phyloP scores from a whole-genome alignment of 2,113 vertebrate genomes.

The Labeo catla region DNA sequence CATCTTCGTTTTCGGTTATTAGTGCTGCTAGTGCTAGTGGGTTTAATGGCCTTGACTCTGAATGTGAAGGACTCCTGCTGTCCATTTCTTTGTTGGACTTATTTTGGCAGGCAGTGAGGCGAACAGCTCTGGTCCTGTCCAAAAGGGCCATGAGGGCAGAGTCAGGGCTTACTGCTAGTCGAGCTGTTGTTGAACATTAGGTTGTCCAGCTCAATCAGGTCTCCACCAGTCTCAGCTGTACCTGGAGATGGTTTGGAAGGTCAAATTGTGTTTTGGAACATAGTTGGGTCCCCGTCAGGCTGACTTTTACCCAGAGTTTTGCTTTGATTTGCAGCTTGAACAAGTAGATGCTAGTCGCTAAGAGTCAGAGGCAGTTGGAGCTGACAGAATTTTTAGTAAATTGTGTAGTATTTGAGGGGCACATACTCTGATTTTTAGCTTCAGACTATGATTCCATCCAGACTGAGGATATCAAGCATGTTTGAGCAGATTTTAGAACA shows the following conservation, averaged over 20 bases:
- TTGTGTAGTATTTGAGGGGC: no score
- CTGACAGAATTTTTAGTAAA: neutral
- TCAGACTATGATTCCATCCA: neutral
- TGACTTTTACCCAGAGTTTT: neutral
- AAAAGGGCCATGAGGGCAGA: neutral
- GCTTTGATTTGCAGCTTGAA: neutral
- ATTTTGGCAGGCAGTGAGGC: neutral
- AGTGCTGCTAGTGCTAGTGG: neutral
- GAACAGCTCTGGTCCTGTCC: neutral
- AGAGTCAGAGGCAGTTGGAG: neutral
- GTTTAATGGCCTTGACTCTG: slow-evolving; percentile 17
- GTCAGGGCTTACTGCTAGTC: neutral
- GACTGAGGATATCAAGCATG: neutral
- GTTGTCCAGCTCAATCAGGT: neutral
- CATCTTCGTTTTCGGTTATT: slow-evolving; percentile 23
- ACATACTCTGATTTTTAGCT: neutral
- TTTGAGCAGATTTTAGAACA: neutral
- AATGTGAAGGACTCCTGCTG: neutral
- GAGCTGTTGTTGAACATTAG: neutral
- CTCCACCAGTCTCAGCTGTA: neutral
- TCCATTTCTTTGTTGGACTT: slow-evolving; percentile 15
- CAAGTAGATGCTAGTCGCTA: neutral
- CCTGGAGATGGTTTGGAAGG: neutral
- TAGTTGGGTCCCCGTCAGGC: neutral
- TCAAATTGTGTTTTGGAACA: neutral